Percentiles rank a stretch among this genome's conserved stretches.
Evolutionary conservation across 2,113 vertebrate species (phyloP).

Genomic region (Prochilodus magdalenae): DNA sequence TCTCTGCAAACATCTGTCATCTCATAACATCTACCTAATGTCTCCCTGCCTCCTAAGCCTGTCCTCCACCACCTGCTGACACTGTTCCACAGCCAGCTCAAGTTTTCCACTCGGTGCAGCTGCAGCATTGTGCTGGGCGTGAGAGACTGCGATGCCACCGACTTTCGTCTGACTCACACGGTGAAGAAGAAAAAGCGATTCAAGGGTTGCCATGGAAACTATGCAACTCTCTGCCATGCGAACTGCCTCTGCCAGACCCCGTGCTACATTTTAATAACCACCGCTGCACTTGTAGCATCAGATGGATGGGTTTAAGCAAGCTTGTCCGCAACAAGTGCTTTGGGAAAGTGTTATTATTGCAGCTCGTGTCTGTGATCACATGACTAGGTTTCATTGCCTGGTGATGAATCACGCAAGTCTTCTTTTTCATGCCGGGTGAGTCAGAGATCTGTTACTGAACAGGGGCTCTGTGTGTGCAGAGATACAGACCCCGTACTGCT

Average conservation of each 20-base stretch:
- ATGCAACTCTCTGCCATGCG: slow-evolving; percentile 16
- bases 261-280: slow-evolving; percentile 4
- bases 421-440: not conserved
- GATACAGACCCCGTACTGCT: not conserved
- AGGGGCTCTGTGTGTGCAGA: not conserved
- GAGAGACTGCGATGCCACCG: not conserved
- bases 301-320: not conserved
- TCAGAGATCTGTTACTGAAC: not conserved
- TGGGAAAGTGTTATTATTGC: not conserved
- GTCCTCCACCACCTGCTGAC: not conserved
- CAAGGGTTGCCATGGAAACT: slow-evolving; percentile 47
- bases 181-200: slow-evolving; percentile 25
- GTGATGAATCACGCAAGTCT: not conserved
- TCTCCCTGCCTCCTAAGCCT: not conserved
- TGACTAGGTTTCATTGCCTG: not conserved
- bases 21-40: not conserved
- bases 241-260: not conserved
- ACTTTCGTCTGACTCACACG: slow-evolving; percentile 34
- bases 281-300: not conserved
- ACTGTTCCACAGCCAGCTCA: not conserved
- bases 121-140: slow-evolving; percentile 20
- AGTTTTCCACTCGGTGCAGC: not conserved
- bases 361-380: not conserved
- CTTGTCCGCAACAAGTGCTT: not conserved
- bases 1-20: not conserved